Evolutionary conservation across 2,113 vertebrate species (phyloP).

Genomic region (Pterophyllum scalare): DNA sequence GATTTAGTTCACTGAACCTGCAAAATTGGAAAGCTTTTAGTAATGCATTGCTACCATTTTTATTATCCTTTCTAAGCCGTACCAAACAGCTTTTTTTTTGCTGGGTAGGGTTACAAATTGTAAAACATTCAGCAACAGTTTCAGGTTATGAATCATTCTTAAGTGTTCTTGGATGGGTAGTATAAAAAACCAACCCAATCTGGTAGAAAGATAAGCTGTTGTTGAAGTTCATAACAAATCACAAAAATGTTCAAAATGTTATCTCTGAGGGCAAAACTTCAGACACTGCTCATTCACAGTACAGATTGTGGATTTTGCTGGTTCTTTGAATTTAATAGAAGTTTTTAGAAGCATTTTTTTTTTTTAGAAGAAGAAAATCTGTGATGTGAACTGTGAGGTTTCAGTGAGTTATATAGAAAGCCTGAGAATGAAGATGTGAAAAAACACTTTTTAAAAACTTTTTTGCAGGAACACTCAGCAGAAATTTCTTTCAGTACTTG

Average conservation of each 20-base stretch:
- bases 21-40: neutral
- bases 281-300: neutral
- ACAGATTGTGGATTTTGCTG: neutral
- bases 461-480: neutral
- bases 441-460: too few species aligned
- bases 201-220: neutral
- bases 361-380: too few species aligned
- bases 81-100: neutral
- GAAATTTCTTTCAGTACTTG: neutral
- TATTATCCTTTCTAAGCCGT: neutral
- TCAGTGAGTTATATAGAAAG: too few species aligned
- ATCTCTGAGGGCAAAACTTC: neutral
- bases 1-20: neutral
- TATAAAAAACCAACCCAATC: neutral
- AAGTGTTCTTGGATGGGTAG: neutral
- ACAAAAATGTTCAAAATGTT: neutral
- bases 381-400: too few species aligned
- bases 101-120: neutral
- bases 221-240: neutral
- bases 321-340: neutral
- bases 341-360: neutral
- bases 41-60: neutral
- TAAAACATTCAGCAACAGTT: neutral
- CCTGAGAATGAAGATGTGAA: too few species aligned
- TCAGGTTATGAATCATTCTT: neutral